phyloP scores from a whole-genome alignment of 2,113 vertebrate species.

The Elgaria multicarinata region DNA sequence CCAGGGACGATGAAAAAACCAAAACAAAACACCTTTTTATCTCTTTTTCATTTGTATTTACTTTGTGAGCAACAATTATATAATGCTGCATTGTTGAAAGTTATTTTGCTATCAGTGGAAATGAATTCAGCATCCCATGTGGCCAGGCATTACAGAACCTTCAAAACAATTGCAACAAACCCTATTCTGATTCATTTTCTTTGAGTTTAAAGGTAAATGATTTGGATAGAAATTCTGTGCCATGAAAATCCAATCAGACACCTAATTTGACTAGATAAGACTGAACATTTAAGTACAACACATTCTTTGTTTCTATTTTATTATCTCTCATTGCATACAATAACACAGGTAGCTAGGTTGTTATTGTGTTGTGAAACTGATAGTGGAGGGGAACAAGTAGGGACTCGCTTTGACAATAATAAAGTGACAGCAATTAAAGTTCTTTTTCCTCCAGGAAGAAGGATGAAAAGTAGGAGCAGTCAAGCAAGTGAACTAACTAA shows the following conservation, averaged over 20 bases:
- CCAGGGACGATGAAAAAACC: neutral
- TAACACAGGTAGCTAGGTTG: neutral
- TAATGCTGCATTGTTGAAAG: conserved; percentile 1
- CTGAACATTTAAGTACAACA: neutral
- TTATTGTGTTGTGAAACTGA: neutral
- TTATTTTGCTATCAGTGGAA: conserved; percentile 19
- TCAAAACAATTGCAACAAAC: neutral
- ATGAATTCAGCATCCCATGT: neutral
- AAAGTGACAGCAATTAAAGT: neutral
- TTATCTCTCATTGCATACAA: neutral
- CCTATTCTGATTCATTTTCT: conserved; percentile 1
- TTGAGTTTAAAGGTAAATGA: neutral
- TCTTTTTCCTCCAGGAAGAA: neutral
- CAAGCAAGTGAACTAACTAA: neutral
- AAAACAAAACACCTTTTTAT: neutral
- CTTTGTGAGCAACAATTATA: conserved; percentile 16
- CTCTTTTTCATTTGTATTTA: conserved; percentile 25
- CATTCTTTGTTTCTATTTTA: neutral
- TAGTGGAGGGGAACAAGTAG: neutral
- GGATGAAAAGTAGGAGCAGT: neutral
- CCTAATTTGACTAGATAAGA: neutral
- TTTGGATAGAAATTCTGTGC: neutral
- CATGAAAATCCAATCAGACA: conserved; percentile 15
- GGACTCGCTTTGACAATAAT: neutral
- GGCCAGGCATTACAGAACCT: conserved; percentile 5